Conservation (phyloP, 1,140 invertebrate species). For the Harpegnathos saltator region DNA sequence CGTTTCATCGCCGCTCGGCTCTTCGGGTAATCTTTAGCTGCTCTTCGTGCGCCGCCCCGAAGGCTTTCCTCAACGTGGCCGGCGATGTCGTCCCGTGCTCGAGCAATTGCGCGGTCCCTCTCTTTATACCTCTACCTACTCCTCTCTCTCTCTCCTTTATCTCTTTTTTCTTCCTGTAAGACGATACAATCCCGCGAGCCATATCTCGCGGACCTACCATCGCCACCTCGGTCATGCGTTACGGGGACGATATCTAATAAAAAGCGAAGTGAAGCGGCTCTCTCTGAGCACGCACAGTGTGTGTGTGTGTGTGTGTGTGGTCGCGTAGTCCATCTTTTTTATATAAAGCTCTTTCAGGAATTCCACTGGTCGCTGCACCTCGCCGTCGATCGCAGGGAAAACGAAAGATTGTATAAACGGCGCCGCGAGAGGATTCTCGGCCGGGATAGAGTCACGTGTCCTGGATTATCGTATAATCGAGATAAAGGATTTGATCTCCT, state of each 20-base stretch:
- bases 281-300: conserved; percentile 40
- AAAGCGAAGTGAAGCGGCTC: conserved; percentile 71
- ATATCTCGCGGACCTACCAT: conserved; percentile 61
- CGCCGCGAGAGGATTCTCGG: conserved; percentile 33
- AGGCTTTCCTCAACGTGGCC: conserved; percentile 48
- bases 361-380: conserved; percentile 52
- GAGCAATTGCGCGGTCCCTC: conserved; percentile 26
- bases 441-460: conserved; percentile 49
- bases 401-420: conserved; percentile 61
- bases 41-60: conserved; percentile 31
- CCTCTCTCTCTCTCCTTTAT: neutral
- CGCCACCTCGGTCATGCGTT: conserved; percentile 68
- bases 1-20: conserved; percentile 61
- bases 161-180: conserved; percentile 10
- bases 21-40: conserved; percentile 61
- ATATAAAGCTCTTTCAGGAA: conserved; percentile 70
- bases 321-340: conserved; percentile 56
- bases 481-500: neutral
- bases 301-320: conserved; percentile 3
- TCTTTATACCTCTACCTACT: conserved; percentile 20
- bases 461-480: conserved; percentile 56
- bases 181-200: conserved; percentile 69
- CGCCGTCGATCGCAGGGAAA: conserved; percentile 11
- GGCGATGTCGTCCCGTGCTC: conserved; percentile 60
- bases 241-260: conserved; percentile 80